Conservation (phyloP, 23 tunicate genomes). For the Styela plicata region DNA sequence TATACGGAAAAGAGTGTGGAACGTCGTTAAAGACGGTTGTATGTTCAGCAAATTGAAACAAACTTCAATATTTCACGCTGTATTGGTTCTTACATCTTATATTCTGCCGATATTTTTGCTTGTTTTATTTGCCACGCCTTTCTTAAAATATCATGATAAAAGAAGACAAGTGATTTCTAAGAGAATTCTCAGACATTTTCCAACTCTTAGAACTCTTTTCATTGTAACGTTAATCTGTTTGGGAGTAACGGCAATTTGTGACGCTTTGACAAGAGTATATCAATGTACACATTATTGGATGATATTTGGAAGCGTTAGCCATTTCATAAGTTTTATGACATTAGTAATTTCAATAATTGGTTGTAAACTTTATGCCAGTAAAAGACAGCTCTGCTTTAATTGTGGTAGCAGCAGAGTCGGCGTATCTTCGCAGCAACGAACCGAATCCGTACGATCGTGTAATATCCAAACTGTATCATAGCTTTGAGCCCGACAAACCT, state of each 20-base stretch:
- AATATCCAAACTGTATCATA: too few species aligned
- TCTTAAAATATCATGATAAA: neutral
- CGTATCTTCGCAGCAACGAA: neutral
- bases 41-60: neutral
- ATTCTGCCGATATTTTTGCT: neutral
- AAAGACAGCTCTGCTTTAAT: neutral
- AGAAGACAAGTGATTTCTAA: neutral
- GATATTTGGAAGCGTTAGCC: neutral
- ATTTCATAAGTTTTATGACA: neutral
- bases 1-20: neutral
- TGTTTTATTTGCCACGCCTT: neutral
- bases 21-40: neutral
- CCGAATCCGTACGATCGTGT: too few species aligned
- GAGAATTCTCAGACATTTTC: too few species aligned
- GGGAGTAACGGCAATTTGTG: neutral
- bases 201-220: neutral
- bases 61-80: neutral
- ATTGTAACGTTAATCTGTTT: neutral
- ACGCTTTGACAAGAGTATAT: neutral
- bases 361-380: neutral
- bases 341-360: neutral
- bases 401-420: neutral
- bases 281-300: neutral
- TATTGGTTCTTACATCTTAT: neutral
- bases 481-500: too few species aligned